These are phyloP conservation scores for Sesia apiformis DNA, from an alignment of 2,888 invertebrate genomes.

Conservation along the genomic window DNA sequence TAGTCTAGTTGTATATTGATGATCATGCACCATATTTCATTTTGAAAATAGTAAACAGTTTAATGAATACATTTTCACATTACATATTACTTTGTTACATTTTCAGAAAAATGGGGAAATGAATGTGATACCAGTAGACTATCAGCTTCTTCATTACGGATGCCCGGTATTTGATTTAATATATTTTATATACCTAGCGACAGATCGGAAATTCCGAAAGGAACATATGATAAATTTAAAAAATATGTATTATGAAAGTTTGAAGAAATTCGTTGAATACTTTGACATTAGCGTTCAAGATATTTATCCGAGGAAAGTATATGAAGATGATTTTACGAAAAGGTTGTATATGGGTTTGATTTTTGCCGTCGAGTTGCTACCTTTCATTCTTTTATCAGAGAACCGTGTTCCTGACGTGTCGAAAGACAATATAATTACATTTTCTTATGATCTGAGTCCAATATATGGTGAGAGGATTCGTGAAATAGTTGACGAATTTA, in stretches of 20 bases:
- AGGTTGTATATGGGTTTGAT: slow-evolving; percentile 33
- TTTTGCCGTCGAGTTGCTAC: slow-evolving; percentile 17
- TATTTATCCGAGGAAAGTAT: slow-evolving; percentile 25
- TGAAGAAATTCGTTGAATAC: slow-evolving; percentile 23
- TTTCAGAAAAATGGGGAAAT: slow-evolving; percentile 26
- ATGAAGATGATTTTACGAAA: slow-evolving; percentile 25
- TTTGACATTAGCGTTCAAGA: slow-evolving; percentile 26
- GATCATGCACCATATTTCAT: background rate
- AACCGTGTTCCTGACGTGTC: slow-evolving; percentile 24
- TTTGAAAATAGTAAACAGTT: background rate
- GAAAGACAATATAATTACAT: slow-evolving; percentile 10
- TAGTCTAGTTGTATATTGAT: no score
- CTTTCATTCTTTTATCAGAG: slow-evolving; percentile 27
- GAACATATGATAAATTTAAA: slow-evolving; percentile 26
- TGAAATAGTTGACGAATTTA: slow-evolving; percentile 29
- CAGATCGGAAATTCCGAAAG: slow-evolving; percentile 30
- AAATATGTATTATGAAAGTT: slow-evolving; percentile 24
- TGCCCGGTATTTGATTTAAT: slow-evolving; percentile 31
- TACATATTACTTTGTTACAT: no score
- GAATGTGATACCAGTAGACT: slow-evolving; percentile 33
- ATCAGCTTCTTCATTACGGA: slow-evolving; percentile 29
- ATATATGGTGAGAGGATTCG: slow-evolving; percentile 20
- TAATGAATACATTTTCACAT: no score
- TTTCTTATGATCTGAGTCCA: slow-evolving; percentile 18
- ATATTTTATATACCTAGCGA: slow-evolving; percentile 27